These are phyloP conservation scores for Thereva unica DNA, from an alignment of 2,888 invertebrate genomes.

Conservation along the genomic window DNA sequence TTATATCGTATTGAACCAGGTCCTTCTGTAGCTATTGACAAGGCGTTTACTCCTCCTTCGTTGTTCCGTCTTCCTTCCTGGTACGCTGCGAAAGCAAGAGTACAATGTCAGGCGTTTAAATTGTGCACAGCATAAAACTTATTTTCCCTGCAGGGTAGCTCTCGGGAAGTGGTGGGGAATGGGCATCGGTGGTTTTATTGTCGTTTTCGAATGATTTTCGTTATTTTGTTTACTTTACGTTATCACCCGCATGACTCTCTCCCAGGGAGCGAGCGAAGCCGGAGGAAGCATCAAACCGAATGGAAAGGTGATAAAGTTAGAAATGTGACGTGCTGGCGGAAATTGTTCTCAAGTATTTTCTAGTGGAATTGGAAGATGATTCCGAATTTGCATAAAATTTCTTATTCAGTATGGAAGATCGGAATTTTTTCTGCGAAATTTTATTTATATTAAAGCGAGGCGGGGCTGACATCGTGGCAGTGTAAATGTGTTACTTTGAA, in stretches of 20 bases:
- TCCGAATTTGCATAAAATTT: too few species aligned
- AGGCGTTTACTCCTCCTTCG: background rate
- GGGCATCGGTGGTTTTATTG: background rate
- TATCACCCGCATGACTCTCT: background rate
- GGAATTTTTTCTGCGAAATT: too few species aligned
- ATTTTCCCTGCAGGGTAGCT: background rate
- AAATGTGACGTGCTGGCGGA: background rate
- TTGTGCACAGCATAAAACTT: slow-evolving; percentile 22
- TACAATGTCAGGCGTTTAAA: slow-evolving; percentile 12
- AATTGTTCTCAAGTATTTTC: too few species aligned
- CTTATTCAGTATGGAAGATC: too few species aligned
- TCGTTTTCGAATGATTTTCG: slow-evolving; percentile 8
- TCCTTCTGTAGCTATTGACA: slow-evolving; percentile 8
- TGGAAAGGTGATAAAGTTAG: background rate
- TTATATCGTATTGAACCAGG: slow-evolving; percentile 21
- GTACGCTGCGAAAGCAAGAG: background rate
- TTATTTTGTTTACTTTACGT: slow-evolving; percentile 2
- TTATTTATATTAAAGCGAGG: too few species aligned
- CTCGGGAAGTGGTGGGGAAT: background rate
- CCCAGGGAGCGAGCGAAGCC: background rate
- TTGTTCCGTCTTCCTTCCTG: background rate
- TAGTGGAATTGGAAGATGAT: too few species aligned
- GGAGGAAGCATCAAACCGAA: background rate
- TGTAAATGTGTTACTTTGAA: too few species aligned
- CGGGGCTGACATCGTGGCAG: too few species aligned